Conservation (phyloP, 2,113 vertebrate genomes). For the Geococcyx californianus region DNA sequence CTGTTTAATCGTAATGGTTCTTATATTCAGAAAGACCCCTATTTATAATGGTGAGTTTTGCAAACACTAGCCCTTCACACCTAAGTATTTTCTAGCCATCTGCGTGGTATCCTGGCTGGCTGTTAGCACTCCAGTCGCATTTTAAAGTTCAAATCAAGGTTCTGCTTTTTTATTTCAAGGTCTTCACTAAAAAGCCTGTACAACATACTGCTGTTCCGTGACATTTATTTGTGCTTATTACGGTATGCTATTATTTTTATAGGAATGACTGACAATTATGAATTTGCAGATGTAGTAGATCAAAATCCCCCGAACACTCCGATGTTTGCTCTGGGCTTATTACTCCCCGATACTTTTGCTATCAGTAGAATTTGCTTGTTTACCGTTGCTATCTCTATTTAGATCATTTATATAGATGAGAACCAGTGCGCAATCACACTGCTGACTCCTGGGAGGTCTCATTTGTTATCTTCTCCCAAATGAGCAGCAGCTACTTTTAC, state of each 20-base stretch:
- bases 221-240: constrained; percentile 50
- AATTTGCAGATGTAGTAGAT: constrained; percentile 18
- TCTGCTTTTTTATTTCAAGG: not conserved
- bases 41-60: not conserved
- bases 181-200: not conserved
- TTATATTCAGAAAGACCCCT: no score
- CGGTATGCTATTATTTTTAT: constrained; percentile 29
- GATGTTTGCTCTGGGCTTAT: constrained; percentile 53
- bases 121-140: not conserved
- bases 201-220: not conserved
- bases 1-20: not conserved
- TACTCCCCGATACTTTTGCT: constrained; percentile 30
- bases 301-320: not conserved
- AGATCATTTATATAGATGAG: constrained; percentile 49
- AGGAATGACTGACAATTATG: constrained; percentile 13
- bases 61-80: not conserved
- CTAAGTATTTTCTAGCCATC: not conserved
- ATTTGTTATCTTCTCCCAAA: constrained; percentile 35
- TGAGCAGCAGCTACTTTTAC: not conserved
- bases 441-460: constrained; percentile 21
- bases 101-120: accelerated
- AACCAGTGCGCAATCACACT: not conserved
- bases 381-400: constrained; percentile 29
- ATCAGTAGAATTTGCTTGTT: constrained; percentile 43
- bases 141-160: not conserved